Conservation (phyloP, 2,113 vertebrate genomes). For the Piaya cayana region DNA sequence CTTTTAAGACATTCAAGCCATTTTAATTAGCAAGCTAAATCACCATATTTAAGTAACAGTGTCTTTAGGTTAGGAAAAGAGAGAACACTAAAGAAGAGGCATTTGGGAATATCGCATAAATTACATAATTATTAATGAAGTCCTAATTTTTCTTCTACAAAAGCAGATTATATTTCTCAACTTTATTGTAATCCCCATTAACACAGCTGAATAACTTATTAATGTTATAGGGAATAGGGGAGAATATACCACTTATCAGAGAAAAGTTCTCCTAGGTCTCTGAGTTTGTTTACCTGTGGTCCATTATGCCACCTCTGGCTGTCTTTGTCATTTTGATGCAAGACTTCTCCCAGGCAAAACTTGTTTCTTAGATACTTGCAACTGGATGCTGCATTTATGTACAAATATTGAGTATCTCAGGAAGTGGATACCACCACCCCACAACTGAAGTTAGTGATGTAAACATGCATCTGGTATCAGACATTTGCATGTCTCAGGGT, state of each 20-base stretch:
- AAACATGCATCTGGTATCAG: neutral
- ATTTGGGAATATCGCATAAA: neutral
- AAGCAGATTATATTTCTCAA: neutral
- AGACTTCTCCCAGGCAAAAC: neutral
- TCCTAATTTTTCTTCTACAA: neutral
- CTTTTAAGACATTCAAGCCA: too few species aligned
- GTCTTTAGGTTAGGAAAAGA: neutral
- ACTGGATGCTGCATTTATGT: neutral
- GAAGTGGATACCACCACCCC: neutral
- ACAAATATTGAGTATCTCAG: neutral
- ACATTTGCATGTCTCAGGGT: neutral
- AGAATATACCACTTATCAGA: neutral
- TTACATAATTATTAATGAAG: neutral
- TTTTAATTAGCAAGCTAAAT: neutral
- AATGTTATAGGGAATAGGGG: neutral
- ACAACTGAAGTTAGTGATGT: neutral
- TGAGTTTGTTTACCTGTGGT: neutral
- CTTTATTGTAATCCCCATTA: neutral
- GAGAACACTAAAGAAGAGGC: neutral
- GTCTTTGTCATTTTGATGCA: neutral
- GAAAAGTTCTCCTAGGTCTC: neutral
- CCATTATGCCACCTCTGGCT: neutral
- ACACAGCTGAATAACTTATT: neutral
- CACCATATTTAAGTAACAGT: neutral
- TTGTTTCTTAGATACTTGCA: neutral